Percentiles rank a stretch among this genome's conserved stretches.
These are phyloP conservation scores for Elachura formosa DNA, from an alignment of 2,113 vertebrate genomes.

Conservation along the genomic window DNA sequence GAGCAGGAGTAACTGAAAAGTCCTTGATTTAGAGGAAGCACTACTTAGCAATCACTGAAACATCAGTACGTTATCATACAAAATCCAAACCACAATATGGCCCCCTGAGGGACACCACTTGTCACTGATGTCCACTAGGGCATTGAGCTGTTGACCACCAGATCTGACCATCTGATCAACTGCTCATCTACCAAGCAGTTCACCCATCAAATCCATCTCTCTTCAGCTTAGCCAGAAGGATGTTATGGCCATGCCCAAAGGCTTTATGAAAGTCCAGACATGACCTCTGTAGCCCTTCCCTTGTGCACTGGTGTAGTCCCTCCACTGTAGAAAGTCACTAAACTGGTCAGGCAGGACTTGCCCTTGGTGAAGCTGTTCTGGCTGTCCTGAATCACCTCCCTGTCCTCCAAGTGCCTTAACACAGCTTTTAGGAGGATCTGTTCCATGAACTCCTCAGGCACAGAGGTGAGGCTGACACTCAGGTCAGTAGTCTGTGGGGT, in stretches of 20 bases:
- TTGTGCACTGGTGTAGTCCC: not conserved
- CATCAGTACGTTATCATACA: not conserved
- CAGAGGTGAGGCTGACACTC: not conserved
- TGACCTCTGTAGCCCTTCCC: not conserved
- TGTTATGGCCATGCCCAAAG: not conserved
- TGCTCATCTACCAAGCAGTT: not conserved
- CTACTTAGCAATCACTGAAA: not conserved
- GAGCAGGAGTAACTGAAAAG: not conserved
- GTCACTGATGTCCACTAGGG: not conserved
- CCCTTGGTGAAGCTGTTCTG: not conserved
- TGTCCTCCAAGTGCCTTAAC: not conserved
- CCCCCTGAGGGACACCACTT: not conserved
- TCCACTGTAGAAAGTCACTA: not conserved
- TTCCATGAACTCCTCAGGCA: not conserved
- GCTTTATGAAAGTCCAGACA: not conserved
- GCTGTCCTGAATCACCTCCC: not conserved
- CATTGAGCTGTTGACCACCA: not conserved
- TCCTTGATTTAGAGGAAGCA: not conserved
- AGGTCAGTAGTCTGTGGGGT: not conserved
- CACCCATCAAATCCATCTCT: not conserved
- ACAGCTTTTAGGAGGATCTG: not conserved
- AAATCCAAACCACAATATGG: not conserved
- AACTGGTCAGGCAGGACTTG: not conserved
- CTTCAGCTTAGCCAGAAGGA: not conserved
- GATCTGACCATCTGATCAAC: not conserved